Evolutionary conservation across 1,140 invertebrate species (phyloP), one percentile per base, ranked within the genome.

Genomic region (Pseudomyrmex cubaensis): DNA sequence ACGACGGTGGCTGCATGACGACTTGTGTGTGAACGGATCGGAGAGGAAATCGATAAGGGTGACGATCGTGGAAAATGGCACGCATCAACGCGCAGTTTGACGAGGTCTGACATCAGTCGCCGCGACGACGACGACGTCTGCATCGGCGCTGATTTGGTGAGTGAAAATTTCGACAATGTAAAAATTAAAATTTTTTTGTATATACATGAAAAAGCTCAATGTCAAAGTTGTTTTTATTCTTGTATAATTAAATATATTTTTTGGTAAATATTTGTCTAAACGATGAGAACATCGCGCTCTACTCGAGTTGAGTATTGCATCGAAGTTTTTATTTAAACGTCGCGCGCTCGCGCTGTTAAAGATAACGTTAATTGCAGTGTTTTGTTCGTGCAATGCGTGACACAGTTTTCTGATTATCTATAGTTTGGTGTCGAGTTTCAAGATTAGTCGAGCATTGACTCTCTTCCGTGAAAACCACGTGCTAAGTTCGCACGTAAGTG

Each of bases 321-420:
- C 69, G 46, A 80, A 70, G 84, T 74, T 87, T 25, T 83, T 78
- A 83, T 74, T 86, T 70, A 48, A 86, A 69, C 69, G 73, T 22
- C 9, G 77, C 17, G 59, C 59, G 67, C 61, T 74, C 57, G 17
- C 57, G 35, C 25, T 35, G 35, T 35, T 35, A 35, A 35, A 35
- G 35, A 13, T 13, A 46, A 48, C 12, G 44, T 70, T 35, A 54
- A 70, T 69, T 7, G 22, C 5, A 9, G 25, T 9, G 35, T 54
- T 48, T 56, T 67, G 4, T 69, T 69, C 63, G 13, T 10, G 64
- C 20, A 12, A 9, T 10, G n/a, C 15, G 5, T 52, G 48, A 77
- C 22, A 69, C 20, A 10, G 8, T 25, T 54, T 70, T 10, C 50
- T 54, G 50, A 8, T 70, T 72, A 56, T 57, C 69, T 25, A 7